Conservation (phyloP, 2,888 invertebrate species). For the Tiliacea aurago region DNA sequence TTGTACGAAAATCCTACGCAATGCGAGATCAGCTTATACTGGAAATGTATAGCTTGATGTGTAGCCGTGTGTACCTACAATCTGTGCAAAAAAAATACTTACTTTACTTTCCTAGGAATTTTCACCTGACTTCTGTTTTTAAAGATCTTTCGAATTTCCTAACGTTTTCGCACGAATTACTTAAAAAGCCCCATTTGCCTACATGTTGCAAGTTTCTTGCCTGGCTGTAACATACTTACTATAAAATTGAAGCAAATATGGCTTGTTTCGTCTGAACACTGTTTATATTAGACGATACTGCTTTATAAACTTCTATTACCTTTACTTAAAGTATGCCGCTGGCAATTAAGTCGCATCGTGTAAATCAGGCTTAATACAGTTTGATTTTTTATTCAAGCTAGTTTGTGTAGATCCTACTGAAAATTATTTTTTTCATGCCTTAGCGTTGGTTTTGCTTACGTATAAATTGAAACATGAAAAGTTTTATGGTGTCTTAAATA, state of each 20-base stretch:
- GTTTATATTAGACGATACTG: neutral
- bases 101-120: neutral
- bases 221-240: neutral
- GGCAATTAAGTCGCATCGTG: too few relatives aligned
- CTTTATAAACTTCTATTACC: neutral
- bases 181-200: neutral
- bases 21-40: too few relatives aligned
- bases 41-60: too few relatives aligned
- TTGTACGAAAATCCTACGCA: too few relatives aligned
- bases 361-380: too few relatives aligned
- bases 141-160: neutral
- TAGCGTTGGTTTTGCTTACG: conserved; percentile 7
- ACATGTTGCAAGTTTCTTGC: neutral
- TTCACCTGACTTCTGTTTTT: conserved; percentile 2
- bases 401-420: too few relatives aligned
- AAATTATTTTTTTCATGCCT: neutral
- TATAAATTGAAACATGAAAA: conserved; percentile 26
- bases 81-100: neutral
- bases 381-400: too few relatives aligned
- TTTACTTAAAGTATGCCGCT: neutral
- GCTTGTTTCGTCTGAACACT: neutral
- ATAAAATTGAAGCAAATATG: neutral
- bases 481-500: conserved; percentile 55
- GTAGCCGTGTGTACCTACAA: neutral
- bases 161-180: neutral